A percentile compares a stretch with the other conserved stretches of the same genome.
phyloP scores from a whole-genome alignment of 1,140 invertebrate species.

The Drosophila orosa region DNA sequence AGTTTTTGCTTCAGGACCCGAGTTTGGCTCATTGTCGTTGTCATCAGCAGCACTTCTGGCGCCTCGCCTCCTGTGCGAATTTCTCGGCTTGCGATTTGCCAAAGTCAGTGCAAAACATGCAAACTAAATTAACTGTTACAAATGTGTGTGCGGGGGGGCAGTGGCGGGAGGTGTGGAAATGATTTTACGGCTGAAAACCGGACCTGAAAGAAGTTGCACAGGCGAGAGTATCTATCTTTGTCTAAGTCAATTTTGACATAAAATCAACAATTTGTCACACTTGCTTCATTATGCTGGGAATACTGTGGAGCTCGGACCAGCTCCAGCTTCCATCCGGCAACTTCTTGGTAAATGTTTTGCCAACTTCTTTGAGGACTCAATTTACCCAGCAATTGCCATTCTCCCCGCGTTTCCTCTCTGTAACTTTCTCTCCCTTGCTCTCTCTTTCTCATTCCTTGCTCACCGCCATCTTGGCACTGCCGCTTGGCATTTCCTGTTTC shows the following conservation, averaged over 20 bases:
- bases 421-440: constrained; percentile 1
- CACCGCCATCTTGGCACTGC: constrained; percentile 57
- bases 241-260: constrained; percentile 41
- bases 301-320: constrained; percentile 8
- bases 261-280: constrained; percentile 51
- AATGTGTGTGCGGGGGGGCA: constrained; percentile 21
- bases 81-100: constrained; percentile 53
- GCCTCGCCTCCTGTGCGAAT: constrained; percentile 41
- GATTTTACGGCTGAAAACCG: constrained; percentile 31
- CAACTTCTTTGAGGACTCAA: constrained; percentile 54
- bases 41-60: constrained; percentile 51
- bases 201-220: neutral
- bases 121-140: constrained; percentile 74
- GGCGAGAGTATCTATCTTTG: constrained; percentile 29
- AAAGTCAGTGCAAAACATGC: constrained; percentile 64
- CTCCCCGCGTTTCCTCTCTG: constrained; percentile 16
- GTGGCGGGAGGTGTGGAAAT: constrained; percentile 11
- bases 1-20: constrained; percentile 68
- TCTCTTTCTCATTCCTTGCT: neutral
- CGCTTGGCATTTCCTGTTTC: constrained; percentile 74
- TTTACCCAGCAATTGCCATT: constrained; percentile 65
- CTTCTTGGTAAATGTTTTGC: constrained; percentile 60
- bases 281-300: constrained; percentile 38
- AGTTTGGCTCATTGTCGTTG: constrained; percentile 56
- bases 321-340: constrained; percentile 11